Percentiles rank a stretch among this genome's conserved stretches.
Conservation (phyloP, 2,888 invertebrate genomes). For the Oxystoma pomonae region DNA sequence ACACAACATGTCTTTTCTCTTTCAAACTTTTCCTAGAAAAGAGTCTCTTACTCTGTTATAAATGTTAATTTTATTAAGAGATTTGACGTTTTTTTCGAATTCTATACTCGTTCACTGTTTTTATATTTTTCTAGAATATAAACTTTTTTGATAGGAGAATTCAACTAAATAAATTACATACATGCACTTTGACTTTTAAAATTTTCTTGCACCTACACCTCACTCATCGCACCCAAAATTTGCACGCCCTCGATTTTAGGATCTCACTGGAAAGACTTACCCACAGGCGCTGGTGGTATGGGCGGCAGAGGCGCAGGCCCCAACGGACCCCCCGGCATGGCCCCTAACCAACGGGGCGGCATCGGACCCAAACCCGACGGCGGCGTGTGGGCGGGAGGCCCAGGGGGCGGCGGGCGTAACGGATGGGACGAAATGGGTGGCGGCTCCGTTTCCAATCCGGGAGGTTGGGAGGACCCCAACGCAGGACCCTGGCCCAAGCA, state of each 20-base stretch:
- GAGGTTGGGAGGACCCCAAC: conserved; percentile 45
- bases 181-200: too few species aligned
- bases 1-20: too few species aligned
- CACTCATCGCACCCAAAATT: too few species aligned
- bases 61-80: too few species aligned
- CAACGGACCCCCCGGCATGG: conserved; percentile 50
- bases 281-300: conserved; percentile 50
- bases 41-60: too few species aligned
- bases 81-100: too few species aligned
- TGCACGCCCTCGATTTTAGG: conserved; percentile 27
- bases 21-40: too few species aligned
- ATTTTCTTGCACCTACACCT: too few species aligned
- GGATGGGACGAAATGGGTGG: conserved; percentile 36
- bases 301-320: conserved; percentile 48
- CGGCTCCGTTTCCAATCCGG: conserved; percentile 33
- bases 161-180: too few species aligned
- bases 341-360: conserved; percentile 39
- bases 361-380: conserved; percentile 60
- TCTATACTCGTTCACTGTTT: too few species aligned
- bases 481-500: conserved; percentile 56
- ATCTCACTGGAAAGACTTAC: conserved; percentile 62
- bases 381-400: conserved; percentile 43
- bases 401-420: conserved; percentile 45
- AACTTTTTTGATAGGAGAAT: too few species aligned
- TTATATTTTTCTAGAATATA: too few species aligned